A percentile compares a stretch with the other conserved stretches of the same genome.
Conservation (phyloP, 1,140 invertebrate species). For the Propsilocerus akamusi region DNA sequence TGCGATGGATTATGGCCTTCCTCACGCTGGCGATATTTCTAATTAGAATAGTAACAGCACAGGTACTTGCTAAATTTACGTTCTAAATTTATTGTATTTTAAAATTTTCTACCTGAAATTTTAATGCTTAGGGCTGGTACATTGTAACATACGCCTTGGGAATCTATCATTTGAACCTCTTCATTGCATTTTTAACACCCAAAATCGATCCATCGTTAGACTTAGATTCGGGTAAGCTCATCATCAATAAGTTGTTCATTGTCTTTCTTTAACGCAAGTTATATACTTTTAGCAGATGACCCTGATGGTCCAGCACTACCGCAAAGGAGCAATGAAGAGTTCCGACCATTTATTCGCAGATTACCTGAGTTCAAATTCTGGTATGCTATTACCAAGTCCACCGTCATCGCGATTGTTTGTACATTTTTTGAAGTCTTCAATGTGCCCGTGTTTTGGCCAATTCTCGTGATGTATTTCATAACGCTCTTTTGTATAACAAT, state of each 20-base stretch:
- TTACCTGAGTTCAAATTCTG: conserved; percentile 99
- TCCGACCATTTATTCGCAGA: conserved; percentile 92
- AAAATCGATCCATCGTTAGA: conserved; percentile 96
- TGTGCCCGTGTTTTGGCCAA: conserved; percentile 99
- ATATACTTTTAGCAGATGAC: conserved; percentile 32
- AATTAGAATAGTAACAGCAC: conserved; percentile 36
- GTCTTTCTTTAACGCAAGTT: not conserved
- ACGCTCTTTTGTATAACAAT: conserved; percentile 96
- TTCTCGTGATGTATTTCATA: conserved; percentile 98
- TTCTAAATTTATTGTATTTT: conserved; percentile 1
- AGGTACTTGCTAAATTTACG: conserved; percentile 26
- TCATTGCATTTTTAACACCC: conserved; percentile 97
- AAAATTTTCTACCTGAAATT: not conserved
- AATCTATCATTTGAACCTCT: conserved; percentile 97
- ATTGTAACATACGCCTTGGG: conserved; percentile 97
- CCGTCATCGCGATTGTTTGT: conserved; percentile 75
- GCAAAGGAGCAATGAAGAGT: conserved; percentile 89
- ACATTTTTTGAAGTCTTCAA: conserved; percentile 98
- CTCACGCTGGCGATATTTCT: conserved; percentile 33
- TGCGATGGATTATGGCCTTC: conserved; percentile 33
- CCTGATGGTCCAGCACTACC: conserved; percentile 83
- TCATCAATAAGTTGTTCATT: not conserved
- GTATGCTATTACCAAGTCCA: conserved; percentile 92
- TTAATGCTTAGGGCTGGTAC: conserved; percentile 90
- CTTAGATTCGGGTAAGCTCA: conserved; percentile 53